Base-by-base conservation (phyloP, 2,888 invertebrate species). In the Anoplius nigerrimus region DNA sequence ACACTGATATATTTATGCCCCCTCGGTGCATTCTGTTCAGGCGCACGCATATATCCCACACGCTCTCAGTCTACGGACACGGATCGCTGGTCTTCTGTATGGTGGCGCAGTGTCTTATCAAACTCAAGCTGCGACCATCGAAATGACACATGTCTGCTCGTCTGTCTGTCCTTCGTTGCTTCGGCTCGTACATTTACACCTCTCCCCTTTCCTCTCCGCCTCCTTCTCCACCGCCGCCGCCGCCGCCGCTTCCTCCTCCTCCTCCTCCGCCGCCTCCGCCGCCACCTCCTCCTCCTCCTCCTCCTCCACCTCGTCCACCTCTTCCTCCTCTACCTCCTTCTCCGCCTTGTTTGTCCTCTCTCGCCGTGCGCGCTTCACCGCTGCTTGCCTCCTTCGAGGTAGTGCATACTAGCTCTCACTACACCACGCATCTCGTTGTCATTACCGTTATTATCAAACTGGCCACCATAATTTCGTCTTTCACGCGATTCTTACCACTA, bases 61-160 rank as follows among this genome's bases (percentile, higher is more conserved):
- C 34, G 34, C 1, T 13, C 11, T 6, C 34, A 6, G 34, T 78
- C 74, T 77, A 77, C 78, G 77, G 80, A 73, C 79, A 80, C 78
- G 78, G 82, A 81, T 82, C 82, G 81, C 78, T 82, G 83, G 82
- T 82, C 82, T 83, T 34, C 52, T 53, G 54, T n/a, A 20, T 20
- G 45, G 54, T 60, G 60, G 61, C 58, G 59, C 55, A 55, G 56
- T 56, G 70, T 72, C 77, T 76, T 76, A 71, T 68, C 71, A 72
- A 71, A 70, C 74, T 71, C 74, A 70, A 75, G 72, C 69, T 63
- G 69, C 72, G 71, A 74, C 67, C 77, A 64, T 69, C 73, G 64
- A 77, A 79, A 78, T 78, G 75, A 76, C 77, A 81, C 79, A 81
- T 81, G 79, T 78, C 72, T 70, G 56, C 43, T 43, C 56, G 56